These are phyloP conservation scores for Baryphthengus martii DNA, from an alignment of 2,113 vertebrate species.

Conservation along the genomic window DNA sequence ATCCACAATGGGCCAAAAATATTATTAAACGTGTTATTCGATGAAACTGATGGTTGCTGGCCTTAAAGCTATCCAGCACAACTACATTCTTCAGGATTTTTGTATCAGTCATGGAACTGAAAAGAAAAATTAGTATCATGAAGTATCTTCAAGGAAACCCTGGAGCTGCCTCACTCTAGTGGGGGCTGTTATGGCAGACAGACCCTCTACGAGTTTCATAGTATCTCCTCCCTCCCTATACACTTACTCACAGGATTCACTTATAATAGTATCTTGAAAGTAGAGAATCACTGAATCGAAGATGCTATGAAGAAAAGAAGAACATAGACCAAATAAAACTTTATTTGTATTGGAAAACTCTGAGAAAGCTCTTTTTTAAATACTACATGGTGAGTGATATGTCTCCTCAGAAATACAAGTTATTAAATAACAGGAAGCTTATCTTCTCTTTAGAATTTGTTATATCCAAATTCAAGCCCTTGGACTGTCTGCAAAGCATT, in stretches of 20 bases:
- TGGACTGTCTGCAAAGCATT: not conserved
- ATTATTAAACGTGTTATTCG: not conserved
- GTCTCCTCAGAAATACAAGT: not conserved
- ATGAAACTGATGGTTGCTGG: not conserved
- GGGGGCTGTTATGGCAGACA: not conserved
- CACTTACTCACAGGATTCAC: not conserved
- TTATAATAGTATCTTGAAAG: not conserved
- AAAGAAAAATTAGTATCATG: not conserved
- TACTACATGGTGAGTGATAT: not conserved
- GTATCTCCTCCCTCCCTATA: not conserved
- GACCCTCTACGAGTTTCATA: not conserved
- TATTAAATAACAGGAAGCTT: not conserved
- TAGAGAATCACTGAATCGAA: not conserved
- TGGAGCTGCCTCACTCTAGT: not conserved
- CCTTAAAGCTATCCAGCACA: not conserved
- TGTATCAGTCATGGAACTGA: not conserved
- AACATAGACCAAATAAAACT: not conserved
- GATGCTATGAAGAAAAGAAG: not conserved
- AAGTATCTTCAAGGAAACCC: not conserved
- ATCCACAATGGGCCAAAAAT: not conserved
- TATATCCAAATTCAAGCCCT: not conserved
- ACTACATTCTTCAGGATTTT: not conserved
- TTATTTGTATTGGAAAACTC: not conserved
- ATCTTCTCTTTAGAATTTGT: not conserved
- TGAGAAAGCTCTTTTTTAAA: not conserved